Evolutionary conservation across 2,888 invertebrate genomes (phyloP).

Genomic region (Latheticus oryzae): DNA sequence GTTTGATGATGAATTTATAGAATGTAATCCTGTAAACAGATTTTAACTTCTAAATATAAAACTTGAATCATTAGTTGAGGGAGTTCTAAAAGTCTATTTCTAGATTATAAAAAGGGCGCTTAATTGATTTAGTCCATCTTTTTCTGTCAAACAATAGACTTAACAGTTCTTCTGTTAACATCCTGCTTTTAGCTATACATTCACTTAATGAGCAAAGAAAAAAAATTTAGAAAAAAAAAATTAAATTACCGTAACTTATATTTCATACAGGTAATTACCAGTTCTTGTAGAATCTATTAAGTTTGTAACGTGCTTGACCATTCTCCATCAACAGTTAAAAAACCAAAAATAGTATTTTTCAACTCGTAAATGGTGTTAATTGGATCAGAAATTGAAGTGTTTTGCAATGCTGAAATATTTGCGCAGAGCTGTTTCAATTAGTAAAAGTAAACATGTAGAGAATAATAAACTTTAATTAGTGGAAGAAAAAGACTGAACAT

Average conservation of each 20-base stretch:
- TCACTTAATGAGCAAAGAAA: not conserved
- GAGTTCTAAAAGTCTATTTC: conserved; percentile 14
- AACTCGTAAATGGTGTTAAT: conserved; percentile 9
- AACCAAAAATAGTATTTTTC: conserved; percentile 1
- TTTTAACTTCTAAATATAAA: conserved; percentile 31
- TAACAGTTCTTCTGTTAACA: conserved; percentile 2
- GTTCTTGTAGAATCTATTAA: conserved; percentile 25
- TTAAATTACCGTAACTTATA: conserved; percentile 33
- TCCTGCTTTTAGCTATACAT: conserved; percentile 5
- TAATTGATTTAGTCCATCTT: conserved; percentile 13
- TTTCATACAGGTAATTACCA: conserved; percentile 27
- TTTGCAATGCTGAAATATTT: conserved; percentile 8
- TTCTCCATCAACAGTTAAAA: not conserved
- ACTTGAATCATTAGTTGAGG: conserved; percentile 24
- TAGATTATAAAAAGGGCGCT: conserved; percentile 12
- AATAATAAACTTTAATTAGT: not conserved
- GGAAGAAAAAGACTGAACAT: not conserved
- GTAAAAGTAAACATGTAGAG: conserved; percentile 4
- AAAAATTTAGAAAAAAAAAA: conserved; percentile 17
- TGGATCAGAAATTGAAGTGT: conserved; percentile 20
- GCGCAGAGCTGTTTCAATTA: conserved; percentile 4
- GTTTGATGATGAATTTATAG: conserved; percentile 1
- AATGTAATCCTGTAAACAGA: conserved; percentile 21
- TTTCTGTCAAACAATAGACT: not conserved
- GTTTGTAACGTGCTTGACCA: too few relatives aligned